Conservation (phyloP, 2,888 invertebrate genomes). For the Dasypogon diadema region DNA sequence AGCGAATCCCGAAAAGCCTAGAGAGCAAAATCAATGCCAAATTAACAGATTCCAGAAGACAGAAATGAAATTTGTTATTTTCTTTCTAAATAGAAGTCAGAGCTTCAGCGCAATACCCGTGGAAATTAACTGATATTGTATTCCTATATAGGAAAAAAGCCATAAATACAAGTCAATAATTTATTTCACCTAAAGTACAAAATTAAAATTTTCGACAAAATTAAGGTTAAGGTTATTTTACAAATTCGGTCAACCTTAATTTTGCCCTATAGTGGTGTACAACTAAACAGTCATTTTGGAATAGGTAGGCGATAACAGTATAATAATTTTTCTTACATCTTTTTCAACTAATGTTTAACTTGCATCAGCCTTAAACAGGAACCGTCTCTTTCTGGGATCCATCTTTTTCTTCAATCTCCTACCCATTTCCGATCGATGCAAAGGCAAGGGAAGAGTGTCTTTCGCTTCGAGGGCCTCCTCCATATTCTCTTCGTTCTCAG, state of each 20-base stretch:
- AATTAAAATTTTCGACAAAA: conserved; percentile 38
- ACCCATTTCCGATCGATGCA: neutral
- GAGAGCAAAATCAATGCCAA: no score
- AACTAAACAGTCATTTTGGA: conserved; percentile 6
- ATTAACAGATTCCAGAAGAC: no score
- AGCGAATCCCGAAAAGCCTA: no score
- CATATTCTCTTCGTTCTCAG: neutral
- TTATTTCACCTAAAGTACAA: conserved; percentile 40
- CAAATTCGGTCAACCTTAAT: conserved; percentile 41
- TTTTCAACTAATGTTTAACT: conserved; percentile 55
- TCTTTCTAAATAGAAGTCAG: no score
- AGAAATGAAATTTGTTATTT: no score
- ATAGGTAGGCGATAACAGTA: neutral
- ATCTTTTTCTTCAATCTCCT: conserved; percentile 67
- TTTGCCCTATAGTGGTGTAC: conserved; percentile 32
- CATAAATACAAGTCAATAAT: conserved; percentile 46
- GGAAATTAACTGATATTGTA: no score
- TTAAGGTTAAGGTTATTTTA: conserved; percentile 39
- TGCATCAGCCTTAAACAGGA: conserved; percentile 67
- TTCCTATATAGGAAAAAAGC: no score
- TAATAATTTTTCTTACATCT: neutral
- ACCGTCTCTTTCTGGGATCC: conserved; percentile 69
- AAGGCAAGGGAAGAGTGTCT: neutral
- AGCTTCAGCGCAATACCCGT: no score
- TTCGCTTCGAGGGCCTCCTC: neutral